Evolutionary conservation across 2,113 vertebrate genomes (phyloP), one percentile per base, ranked within the genome.

Genomic region (Ancistrus triradiatus): DNA sequence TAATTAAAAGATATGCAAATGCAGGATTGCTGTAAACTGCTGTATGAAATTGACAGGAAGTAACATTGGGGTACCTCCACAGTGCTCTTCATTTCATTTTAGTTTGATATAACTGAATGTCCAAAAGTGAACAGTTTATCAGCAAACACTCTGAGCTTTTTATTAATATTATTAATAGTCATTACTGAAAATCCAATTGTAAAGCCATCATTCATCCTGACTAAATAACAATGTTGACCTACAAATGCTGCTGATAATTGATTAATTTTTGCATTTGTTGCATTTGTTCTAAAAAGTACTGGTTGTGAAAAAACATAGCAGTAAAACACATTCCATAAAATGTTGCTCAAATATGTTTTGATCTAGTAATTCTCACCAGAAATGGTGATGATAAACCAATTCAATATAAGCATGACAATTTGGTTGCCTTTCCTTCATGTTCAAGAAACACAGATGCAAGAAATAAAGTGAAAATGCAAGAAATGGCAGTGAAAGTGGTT

Each of bases 181-280:
- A 46, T 40, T 40, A 55, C 40, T 55, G 17, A 55, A 71, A 66
- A 65, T 55, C 31, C 55, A 70, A 53, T 65, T 66, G 60, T 53
- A 17, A 24, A 46, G 25, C 61, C n/a, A n/a, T n/a, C n/a, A n/a
- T n/a, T 57, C 11, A 60, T 50, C 7, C 15, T 14, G 13, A 28
- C 21, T 61, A 59, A 37, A 56, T 11, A 62, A 42, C 27, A 59
- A 24, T n/a, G n/a, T n/a, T n/a, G n/a, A n/a, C n/a, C 53, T 50
- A 61, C 52, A 47, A 56, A 62, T 57, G 44, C 43, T 31, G 25
- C 24, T 49, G 8, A 21, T 66, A 62, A 62, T 56, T 66, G 33
- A 61, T 55, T 62, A 55, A 52, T 47, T 21, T 49, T 11, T 14
- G 48, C 17, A 63, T 53, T 42, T 60, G n/a, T n/a, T n/a, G n/a